These are phyloP conservation scores for Globodera rostochiensis DNA, from an alignment of 1,140 invertebrate genomes.

Conservation along the genomic window DNA sequence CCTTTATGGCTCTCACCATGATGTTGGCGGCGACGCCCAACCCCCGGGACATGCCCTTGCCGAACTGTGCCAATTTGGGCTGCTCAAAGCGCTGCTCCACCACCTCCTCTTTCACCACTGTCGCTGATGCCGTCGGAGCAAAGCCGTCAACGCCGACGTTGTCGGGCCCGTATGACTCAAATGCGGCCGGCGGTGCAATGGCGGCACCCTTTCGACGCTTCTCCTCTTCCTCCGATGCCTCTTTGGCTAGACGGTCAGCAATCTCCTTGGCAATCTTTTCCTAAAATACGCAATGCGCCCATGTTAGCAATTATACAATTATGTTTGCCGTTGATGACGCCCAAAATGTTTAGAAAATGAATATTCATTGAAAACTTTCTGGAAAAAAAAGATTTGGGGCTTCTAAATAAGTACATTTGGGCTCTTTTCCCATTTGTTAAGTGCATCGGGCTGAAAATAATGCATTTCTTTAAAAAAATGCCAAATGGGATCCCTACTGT, in stretches of 20 bases:
- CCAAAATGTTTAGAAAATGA: no score
- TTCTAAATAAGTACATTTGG: no score
- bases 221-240: constrained; percentile 57
- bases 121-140: background rate
- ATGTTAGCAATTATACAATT: no score
- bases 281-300: background rate
- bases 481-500: no score
- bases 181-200: constrained; percentile 54
- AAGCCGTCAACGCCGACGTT: background rate
- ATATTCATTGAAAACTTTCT: no score
- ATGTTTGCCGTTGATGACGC: no score
- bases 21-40: constrained; percentile 72
- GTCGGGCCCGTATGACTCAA: constrained; percentile 38
- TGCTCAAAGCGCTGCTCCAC: background rate
- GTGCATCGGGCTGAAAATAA: no score
- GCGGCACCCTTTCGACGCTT: constrained; percentile 59
- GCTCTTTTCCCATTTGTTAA: no score
- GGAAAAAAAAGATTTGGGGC: no score
- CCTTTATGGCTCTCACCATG: constrained; percentile 71
- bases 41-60: constrained; percentile 41
- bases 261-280: constrained; percentile 56
- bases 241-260: constrained; percentile 51
- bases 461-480: no score
- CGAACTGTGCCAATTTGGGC: constrained; percentile 28
- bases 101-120: background rate